Conservation (phyloP, 1,140 invertebrate species). For the Pogonus chalceus region DNA sequence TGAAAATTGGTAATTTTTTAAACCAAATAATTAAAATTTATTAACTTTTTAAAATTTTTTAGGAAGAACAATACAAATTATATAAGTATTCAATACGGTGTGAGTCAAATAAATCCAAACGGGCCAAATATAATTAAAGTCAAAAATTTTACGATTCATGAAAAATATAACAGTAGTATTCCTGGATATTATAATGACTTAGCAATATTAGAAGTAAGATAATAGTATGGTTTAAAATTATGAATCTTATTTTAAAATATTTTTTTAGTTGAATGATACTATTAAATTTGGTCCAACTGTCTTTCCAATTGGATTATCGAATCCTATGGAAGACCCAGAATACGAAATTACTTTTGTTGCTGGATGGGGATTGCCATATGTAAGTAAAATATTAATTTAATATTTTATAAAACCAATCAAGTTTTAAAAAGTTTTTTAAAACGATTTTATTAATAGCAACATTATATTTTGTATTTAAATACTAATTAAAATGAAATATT, state of each 20-base stretch:
- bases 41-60: not conserved
- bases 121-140: constrained; percentile 6
- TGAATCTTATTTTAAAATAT: not conserved
- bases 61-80: not conserved
- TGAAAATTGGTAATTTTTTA: not conserved
- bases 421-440: too few relatives aligned
- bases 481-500: too few relatives aligned
- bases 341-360: not conserved
- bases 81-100: constrained; percentile 15
- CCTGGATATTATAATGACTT: constrained; percentile 19
- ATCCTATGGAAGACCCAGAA: not conserved
- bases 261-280: not conserved
- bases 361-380: not conserved
- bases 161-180: constrained; percentile 21
- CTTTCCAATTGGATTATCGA: not conserved
- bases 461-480: too few relatives aligned
- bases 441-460: too few relatives aligned
- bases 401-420: too few relatives aligned
- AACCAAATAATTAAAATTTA: not conserved
- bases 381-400: not conserved
- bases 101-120: not conserved
- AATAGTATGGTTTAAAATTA: not conserved
- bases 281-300: not conserved
- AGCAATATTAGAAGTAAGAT: constrained; percentile 26
- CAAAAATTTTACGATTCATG: constrained; percentile 13